These are phyloP conservation scores for Alitta virens DNA, from an alignment of 2,888 invertebrate species.

Conservation along the genomic window DNA sequence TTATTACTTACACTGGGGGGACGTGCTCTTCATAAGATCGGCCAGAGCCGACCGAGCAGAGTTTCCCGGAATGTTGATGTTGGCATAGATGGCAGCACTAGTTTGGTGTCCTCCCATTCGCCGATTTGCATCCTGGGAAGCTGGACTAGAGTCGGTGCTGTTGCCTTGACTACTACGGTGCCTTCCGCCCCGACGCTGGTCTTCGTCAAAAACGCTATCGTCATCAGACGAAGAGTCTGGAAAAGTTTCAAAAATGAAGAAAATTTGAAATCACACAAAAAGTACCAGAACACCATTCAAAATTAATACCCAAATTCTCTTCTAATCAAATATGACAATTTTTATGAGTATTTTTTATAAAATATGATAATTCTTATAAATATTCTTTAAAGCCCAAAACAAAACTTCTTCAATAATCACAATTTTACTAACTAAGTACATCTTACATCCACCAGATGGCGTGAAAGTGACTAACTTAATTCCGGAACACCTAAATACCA, in stretches of 20 bases:
- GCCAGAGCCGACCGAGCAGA: conserved; percentile 60
- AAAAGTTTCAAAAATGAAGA: background rate
- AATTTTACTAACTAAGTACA: too few relatives aligned
- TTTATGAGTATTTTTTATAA: too few relatives aligned
- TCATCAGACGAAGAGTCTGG: conserved; percentile 51
- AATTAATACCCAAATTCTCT: too few relatives aligned
- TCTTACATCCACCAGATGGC: too few relatives aligned
- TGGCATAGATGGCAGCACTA: conserved; percentile 39
- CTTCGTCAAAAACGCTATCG: conserved; percentile 51
- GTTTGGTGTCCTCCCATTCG: conserved; percentile 1
- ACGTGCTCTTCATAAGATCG: conserved; percentile 66
- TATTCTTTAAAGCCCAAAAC: too few relatives aligned
- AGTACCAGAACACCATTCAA: too few relatives aligned
- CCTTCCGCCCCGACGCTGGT: conserved; percentile 40
- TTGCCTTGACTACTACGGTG: conserved; percentile 14
- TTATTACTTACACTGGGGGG: conserved; percentile 25
- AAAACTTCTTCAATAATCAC: too few relatives aligned
- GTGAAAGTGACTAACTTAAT: too few relatives aligned
- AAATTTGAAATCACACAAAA: too few relatives aligned
- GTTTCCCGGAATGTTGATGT: conserved; percentile 35
- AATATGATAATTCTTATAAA: too few relatives aligned
- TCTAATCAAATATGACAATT: too few relatives aligned
- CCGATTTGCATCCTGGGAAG: background rate
- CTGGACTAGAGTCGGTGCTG: conserved; percentile 1
- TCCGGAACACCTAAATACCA: too few relatives aligned